Evolutionary conservation across 1,140 invertebrate species (phyloP).

Genomic region (Cherax destructor): DNA sequence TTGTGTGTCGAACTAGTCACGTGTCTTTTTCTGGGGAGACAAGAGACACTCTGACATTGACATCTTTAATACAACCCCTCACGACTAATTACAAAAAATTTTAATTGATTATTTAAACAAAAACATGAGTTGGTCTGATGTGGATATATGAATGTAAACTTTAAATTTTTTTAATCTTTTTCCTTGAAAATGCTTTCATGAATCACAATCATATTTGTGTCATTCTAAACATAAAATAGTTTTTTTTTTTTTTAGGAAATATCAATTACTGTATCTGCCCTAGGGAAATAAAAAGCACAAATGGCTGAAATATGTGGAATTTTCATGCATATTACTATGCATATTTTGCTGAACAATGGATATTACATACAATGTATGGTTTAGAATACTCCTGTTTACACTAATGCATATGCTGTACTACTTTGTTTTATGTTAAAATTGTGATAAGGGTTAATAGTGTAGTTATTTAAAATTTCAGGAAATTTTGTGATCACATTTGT

Average conservation of each 20-base stretch:
- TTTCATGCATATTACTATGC: neutral
- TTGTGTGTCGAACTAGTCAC: slow-evolving; percentile 41
- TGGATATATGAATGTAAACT: neutral
- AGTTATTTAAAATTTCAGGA: slow-evolving; percentile 16
- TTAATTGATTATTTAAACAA: neutral
- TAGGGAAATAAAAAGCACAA: too few species aligned
- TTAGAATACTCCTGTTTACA: neutral
- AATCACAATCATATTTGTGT: slow-evolving; percentile 46
- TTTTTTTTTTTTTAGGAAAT: neutral
- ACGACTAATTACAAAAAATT: slow-evolving; percentile 24
- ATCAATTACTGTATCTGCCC: too few species aligned
- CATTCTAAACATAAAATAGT: slow-evolving; percentile 48
- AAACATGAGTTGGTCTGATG: neutral
- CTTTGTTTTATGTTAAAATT: neutral
- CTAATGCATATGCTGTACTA: neutral
- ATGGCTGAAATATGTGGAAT: neutral
- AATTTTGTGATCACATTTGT: slow-evolving; percentile 19
- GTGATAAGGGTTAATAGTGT: neutral
- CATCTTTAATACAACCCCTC: slow-evolving; percentile 28
- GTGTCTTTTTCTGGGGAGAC: slow-evolving; percentile 70
- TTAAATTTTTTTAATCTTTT: neutral
- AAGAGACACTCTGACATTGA: slow-evolving; percentile 56
- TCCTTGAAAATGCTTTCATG: slow-evolving; percentile 10
- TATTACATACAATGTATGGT: neutral
- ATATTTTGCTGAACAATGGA: neutral